Percentiles rank a stretch among this genome's conserved stretches.
These are phyloP conservation scores for Drosophila quinaria DNA, from an alignment of 2,888 invertebrate genomes.

Conservation along the genomic window DNA sequence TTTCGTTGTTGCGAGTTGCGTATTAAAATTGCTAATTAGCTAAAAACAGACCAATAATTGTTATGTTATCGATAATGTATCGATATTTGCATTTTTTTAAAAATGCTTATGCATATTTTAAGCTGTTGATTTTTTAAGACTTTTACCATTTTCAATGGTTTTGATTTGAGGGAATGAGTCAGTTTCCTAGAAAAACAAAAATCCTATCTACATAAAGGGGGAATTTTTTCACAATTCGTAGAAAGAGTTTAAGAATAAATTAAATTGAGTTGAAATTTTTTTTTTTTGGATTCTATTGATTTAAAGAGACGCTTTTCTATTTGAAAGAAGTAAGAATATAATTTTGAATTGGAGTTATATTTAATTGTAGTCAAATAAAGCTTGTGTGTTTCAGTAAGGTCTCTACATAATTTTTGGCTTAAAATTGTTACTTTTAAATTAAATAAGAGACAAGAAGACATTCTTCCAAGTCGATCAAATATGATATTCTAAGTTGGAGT, in stretches of 20 bases:
- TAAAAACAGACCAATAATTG: constrained; percentile 64
- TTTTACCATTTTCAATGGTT: constrained; percentile 2
- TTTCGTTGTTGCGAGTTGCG: constrained; percentile 32
- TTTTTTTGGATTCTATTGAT: no score
- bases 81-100: constrained; percentile 55
- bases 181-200: not conserved
- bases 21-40: constrained; percentile 59
- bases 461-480: no score
- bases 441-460: no score
- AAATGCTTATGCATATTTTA: constrained; percentile 11
- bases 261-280: not conserved
- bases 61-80: constrained; percentile 58
- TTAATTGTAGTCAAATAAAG: no score
- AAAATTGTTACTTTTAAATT: no score
- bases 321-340: no score
- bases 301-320: not conserved
- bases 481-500: no score
- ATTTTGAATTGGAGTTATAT: no score
- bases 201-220: not conserved
- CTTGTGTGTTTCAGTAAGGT: no score
- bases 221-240: not conserved
- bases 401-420: no score
- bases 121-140: constrained; percentile 2
- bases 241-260: not conserved
- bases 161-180: not conserved